Evolutionary conservation across 2,797 vertebrate genomes (phyloP).

Genomic region (Momotus momota): DNA sequence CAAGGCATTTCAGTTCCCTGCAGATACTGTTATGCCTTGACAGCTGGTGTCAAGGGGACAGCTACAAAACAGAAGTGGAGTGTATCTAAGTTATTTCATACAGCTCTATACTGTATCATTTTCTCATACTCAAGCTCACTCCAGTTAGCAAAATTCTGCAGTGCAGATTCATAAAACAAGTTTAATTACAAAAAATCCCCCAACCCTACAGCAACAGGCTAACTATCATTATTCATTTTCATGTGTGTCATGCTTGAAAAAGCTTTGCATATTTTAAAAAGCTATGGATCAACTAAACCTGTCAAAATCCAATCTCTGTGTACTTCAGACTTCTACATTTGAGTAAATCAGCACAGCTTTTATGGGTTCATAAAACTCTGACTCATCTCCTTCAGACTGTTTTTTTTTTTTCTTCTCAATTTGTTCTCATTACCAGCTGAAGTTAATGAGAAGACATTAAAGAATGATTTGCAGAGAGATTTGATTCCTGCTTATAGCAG

Average conservation of each 20-base stretch:
- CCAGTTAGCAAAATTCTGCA: conserved; percentile 74
- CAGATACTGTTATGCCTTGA: background rate
- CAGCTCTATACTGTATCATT: background rate
- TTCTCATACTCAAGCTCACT: conserved; percentile 3
- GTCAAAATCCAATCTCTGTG: conserved; percentile 79
- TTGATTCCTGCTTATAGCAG: conserved; percentile 52
- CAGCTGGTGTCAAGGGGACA: background rate
- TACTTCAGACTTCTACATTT: conserved; percentile 67
- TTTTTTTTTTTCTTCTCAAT: conserved; percentile 76
- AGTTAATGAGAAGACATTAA: conserved; percentile 77
- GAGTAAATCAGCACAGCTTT: conserved; percentile 80
- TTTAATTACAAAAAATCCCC: conserved; percentile 77
- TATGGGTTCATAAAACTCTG: conserved; percentile 80
- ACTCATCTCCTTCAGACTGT: conserved; percentile 75
- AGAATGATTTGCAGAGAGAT: conserved; percentile 74
- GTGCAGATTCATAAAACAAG: conserved; percentile 74
- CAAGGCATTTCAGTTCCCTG: background rate
- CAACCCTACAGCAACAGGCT: conserved; percentile 65
- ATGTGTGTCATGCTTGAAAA: conserved; percentile 76
- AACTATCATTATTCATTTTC: conserved; percentile 76
- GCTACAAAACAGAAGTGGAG: background rate
- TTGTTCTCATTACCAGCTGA: conserved; percentile 80
- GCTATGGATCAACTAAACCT: conserved; percentile 79
- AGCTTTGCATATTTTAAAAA: conserved; percentile 81
- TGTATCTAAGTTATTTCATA: background rate